Evolutionary conservation across 2,113 vertebrate genomes (phyloP).

Genomic region (Oriolus oriolus): DNA sequence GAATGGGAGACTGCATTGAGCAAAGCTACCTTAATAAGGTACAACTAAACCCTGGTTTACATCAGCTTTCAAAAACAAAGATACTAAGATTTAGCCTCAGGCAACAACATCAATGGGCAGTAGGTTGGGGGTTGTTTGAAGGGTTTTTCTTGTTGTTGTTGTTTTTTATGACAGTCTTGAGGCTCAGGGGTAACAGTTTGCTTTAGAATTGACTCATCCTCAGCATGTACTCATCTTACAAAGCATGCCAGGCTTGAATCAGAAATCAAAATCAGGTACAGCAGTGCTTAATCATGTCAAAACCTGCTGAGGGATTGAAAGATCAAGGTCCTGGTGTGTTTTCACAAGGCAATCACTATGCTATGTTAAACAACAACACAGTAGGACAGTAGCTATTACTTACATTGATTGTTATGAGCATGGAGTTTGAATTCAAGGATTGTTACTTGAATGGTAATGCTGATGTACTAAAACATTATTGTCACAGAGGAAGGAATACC

Average conservation of each 20-base stretch:
- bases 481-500: not conserved
- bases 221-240: not conserved
- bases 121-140: accelerated
- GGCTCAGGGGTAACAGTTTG: not conserved
- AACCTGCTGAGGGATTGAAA: not conserved
- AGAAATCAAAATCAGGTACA: not conserved
- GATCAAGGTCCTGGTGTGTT: not conserved
- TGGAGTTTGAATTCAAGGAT: not conserved
- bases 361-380: not conserved
- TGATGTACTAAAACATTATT: not conserved
- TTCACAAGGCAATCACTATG: not conserved
- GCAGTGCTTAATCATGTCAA: not conserved
- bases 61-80: not conserved
- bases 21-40: not conserved
- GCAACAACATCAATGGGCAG: accelerated
- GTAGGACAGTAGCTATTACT: not conserved
- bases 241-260: not conserved
- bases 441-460: not conserved
- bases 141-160: not conserved
- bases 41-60: not conserved
- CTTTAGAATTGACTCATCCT: not conserved
- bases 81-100: not conserved
- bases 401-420: not conserved
- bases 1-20: not conserved
- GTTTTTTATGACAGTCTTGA: not conserved